Percentiles rank a stretch among this genome's conserved stretches.
phyloP scores from a whole-genome alignment of 2,888 invertebrate species.

The Pecten maximus region DNA sequence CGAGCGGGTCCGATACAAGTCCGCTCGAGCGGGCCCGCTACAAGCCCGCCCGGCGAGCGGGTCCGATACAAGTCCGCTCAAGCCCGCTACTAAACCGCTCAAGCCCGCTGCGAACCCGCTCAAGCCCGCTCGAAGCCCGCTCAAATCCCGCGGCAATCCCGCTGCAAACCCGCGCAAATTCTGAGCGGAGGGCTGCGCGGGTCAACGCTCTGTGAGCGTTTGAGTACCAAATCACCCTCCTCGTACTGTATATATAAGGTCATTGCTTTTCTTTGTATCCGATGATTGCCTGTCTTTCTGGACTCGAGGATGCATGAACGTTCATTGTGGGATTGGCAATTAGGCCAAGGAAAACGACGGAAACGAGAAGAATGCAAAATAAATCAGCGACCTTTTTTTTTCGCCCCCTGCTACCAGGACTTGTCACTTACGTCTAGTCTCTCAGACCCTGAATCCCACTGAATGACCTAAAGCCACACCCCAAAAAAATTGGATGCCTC shows the following conservation, averaged over 20 bases:
- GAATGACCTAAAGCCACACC: conserved; percentile 19
- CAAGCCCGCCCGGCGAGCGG: no score
- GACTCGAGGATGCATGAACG: conserved; percentile 28
- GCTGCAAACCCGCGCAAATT: no score
- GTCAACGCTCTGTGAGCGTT: no score
- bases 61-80: no score
- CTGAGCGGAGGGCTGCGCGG: no score
- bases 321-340: neutral
- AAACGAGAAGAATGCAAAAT: neutral
- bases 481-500: neutral
- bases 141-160: no score
- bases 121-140: no score
- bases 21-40: no score
- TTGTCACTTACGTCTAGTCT: neutral
- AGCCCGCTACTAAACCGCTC: no score
- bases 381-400: neutral
- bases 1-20: no score
- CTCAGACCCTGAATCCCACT: neutral
- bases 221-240: no score
- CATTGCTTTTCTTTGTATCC: neutral
- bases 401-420: neutral
- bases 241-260: conserved; percentile 23
- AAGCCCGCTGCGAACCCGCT: no score
- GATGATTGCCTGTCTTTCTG: neutral
- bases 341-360: conserved; percentile 13